Evolutionary conservation across 2,797 vertebrate species (phyloP).

Genomic region (Epinephelus malabaricus): DNA sequence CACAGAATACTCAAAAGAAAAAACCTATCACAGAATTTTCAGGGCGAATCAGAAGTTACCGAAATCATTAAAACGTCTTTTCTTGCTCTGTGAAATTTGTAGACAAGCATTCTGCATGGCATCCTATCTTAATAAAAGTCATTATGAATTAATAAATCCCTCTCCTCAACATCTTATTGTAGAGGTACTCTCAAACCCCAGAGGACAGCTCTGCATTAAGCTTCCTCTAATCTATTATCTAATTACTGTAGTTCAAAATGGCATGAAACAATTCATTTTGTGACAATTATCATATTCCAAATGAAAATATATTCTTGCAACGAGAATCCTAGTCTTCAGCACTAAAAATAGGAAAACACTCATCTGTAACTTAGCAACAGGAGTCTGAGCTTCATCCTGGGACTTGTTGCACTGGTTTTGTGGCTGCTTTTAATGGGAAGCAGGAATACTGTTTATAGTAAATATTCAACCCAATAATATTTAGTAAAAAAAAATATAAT

Average conservation of each 20-base stretch:
- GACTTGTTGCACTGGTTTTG: slow-evolving; percentile 84
- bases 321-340: slow-evolving; percentile 81
- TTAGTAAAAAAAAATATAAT: slow-evolving; percentile 29
- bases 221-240: slow-evolving; percentile 81
- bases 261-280: slow-evolving; percentile 81
- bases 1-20: neutral
- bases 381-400: slow-evolving; percentile 86
- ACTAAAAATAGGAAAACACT: slow-evolving; percentile 90
- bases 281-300: slow-evolving; percentile 85
- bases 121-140: slow-evolving; percentile 65
- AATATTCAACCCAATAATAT: slow-evolving; percentile 40
- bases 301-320: slow-evolving; percentile 87
- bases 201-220: slow-evolving; percentile 78
- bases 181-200: slow-evolving; percentile 75
- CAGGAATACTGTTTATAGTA: slow-evolving; percentile 49
- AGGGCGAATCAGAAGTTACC: slow-evolving; percentile 19
- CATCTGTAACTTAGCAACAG: slow-evolving; percentile 90
- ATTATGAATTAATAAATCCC: slow-evolving; percentile 75
- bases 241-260: slow-evolving; percentile 83
- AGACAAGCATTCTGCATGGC: slow-evolving; percentile 42
- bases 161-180: slow-evolving; percentile 67
- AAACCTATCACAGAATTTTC: neutral
- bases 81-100: slow-evolving; percentile 44
- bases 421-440: slow-evolving; percentile 76
- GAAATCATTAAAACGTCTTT: slow-evolving; percentile 45